Evolutionary conservation across 2,797 vertebrate species (phyloP).

Genomic region (Pseudomugil tenellus): DNA sequence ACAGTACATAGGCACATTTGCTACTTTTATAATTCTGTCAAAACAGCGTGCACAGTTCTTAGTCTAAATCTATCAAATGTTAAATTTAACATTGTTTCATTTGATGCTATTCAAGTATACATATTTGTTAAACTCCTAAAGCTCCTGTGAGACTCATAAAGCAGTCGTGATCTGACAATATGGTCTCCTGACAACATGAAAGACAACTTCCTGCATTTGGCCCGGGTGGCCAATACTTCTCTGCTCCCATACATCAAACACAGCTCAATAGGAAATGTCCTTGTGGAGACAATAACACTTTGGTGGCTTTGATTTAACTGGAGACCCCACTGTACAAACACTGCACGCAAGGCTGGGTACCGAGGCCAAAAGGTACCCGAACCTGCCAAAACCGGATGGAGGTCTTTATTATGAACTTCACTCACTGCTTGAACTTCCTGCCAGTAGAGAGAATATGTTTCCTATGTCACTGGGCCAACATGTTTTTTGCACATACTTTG

Average conservation of each 20-base stretch:
- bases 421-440: slow-evolving; percentile 76
- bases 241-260: slow-evolving; percentile 75
- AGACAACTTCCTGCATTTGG: slow-evolving; percentile 80
- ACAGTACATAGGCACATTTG: neutral
- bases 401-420: slow-evolving; percentile 77
- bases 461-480: slow-evolving; percentile 64
- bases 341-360: slow-evolving; percentile 64
- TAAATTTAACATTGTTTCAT: neutral
- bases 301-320: slow-evolving; percentile 70
- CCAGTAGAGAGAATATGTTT: slow-evolving; percentile 67
- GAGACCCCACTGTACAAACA: slow-evolving; percentile 75
- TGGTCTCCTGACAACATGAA: slow-evolving; percentile 70
- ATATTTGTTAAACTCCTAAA: slow-evolving; percentile 21
- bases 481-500: slow-evolving; percentile 28
- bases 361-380: slow-evolving; percentile 55
- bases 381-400: slow-evolving; percentile 44
- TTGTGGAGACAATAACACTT: slow-evolving; percentile 75
- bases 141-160: slow-evolving; percentile 74
- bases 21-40: neutral
- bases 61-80: too few species aligned
- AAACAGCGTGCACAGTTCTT: neutral
- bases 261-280: slow-evolving; percentile 80
- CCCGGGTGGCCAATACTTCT: slow-evolving; percentile 64
- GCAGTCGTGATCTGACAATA: slow-evolving; percentile 72
- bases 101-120: neutral